phyloP scores from a whole-genome alignment of 2,888 invertebrate species.

The Platynereis dumerilii region DNA sequence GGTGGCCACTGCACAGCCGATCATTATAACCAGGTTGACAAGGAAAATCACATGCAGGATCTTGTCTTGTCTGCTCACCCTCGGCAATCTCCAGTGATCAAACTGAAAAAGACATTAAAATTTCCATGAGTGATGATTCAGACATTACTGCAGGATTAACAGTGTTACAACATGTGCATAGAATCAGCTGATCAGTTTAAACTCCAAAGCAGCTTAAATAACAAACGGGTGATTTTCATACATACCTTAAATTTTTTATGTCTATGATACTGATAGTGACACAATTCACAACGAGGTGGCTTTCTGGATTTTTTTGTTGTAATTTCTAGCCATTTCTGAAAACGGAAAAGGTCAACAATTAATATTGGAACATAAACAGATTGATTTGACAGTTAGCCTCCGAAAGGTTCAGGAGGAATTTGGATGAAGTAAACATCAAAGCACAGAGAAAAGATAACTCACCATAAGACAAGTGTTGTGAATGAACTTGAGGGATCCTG shows the following conservation, averaged over 20 bases:
- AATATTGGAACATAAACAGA: background rate
- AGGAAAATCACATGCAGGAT: conserved; percentile 66
- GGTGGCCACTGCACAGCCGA: conserved; percentile 66
- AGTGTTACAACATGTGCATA: background rate
- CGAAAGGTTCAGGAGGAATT: too few relatives aligned
- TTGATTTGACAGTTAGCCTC: too few relatives aligned
- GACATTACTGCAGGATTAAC: background rate
- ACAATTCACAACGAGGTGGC: conserved; percentile 67
- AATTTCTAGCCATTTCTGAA: conserved; percentile 68
- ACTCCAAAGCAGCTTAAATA: too few relatives aligned
- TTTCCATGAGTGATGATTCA: too few relatives aligned
- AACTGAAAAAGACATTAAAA: conserved; percentile 58
- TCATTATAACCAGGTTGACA: conserved; percentile 65
- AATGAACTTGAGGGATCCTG: conserved; percentile 67
- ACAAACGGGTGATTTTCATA: too few relatives aligned
- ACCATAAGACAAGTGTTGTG: conserved; percentile 67
- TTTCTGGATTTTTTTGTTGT: conserved; percentile 64
- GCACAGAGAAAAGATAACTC: too few relatives aligned
- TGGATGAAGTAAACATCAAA: too few relatives aligned
- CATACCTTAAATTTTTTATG: conserved; percentile 66
- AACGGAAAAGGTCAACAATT: conserved; percentile 21
- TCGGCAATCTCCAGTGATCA: conserved; percentile 65
- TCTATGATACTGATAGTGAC: conserved; percentile 66
- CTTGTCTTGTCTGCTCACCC: conserved; percentile 65
- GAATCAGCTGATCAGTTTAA: background rate